Evolutionary conservation across 92 coral and sea anemone genomes (phyloP).

Genomic region (Actinernus sp.): DNA sequence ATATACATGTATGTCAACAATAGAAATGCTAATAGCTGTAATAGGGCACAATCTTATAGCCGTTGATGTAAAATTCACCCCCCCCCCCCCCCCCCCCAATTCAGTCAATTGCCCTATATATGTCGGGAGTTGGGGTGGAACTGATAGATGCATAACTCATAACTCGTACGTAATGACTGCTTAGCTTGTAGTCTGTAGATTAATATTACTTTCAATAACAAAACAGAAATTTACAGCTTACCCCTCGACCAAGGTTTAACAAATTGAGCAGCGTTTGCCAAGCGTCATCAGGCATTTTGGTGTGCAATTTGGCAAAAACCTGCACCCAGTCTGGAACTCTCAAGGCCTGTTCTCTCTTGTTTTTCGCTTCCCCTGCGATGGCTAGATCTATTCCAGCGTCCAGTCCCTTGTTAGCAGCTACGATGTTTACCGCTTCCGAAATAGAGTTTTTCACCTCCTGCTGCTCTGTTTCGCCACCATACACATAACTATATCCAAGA

Average conservation of each 20-base stretch:
- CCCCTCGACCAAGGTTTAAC: constrained; percentile 27
- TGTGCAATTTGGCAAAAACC: constrained; percentile 10
- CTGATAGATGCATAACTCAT: too few species aligned
- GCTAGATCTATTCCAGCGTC: constrained; percentile 17
- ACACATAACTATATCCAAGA: too few species aligned
- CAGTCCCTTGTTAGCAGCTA: constrained; percentile 8
- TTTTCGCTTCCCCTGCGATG: constrained; percentile 13
- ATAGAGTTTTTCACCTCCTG: constrained; percentile 3
- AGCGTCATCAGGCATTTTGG: constrained; percentile 26
- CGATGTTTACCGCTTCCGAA: constrained; percentile 20
- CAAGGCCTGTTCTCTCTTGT: constrained; percentile 6
- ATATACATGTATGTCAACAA: too few species aligned
- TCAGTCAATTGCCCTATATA: too few species aligned
- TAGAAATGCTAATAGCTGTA: too few species aligned
- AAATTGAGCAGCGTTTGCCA: constrained; percentile 26
- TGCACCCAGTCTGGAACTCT: constrained; percentile 27
- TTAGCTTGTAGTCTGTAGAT: too few species aligned
- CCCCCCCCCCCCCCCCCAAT: too few species aligned
- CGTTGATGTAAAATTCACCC: too few species aligned
- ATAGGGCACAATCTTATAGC: too few species aligned
- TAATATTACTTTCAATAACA: background rate
- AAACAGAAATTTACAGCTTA: too few species aligned
- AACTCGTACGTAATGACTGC: too few species aligned
- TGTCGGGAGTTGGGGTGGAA: too few species aligned
- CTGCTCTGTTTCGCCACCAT: constrained; percentile 3